Base-by-base conservation (phyloP, 2,888 invertebrate genomes). In the Limenitis arthemis region DNA sequence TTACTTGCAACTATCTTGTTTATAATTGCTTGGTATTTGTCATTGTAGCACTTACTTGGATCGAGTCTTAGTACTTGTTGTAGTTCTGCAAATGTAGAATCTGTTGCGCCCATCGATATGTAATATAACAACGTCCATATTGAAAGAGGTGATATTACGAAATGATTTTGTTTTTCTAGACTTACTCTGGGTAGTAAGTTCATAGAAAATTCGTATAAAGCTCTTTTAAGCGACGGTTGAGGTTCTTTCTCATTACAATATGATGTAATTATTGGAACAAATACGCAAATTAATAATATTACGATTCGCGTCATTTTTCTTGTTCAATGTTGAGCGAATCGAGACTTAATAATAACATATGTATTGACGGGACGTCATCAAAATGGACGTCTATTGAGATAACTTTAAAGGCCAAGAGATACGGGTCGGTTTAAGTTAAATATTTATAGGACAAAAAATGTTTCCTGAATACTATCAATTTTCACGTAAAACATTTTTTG, bases 91-190 rank as follows among this genome's bases (percentile, higher is more conserved):
- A 76, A 51, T 0, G 83, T 79, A 0, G 62, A 59, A 0, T 68
- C 75, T 0, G 65, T 56, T 0, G 85, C 82, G 0, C 81, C 84
- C 1, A 78, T 63, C 0, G 81, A 75, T 0, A 77, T 52, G 0
- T 70, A 63, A 0, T 83, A 62, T 2, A 86, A 59, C 5, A 86
- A 59, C 0, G 73, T 68, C 85, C 85, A 83, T 20, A 75, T 67
- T 0, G 83, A 83, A 0, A 83, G 56, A 0, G 79, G 73, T 0
- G 83, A 82, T 0, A 73, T 59, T 0, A 82, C 65, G 59, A 83
- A 85, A 46, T 85, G 85, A 28, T 74, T 71, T 0, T 83, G 81
- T 0, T 73, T 76, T 11, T 82, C 79, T 37, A 69, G 64, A 48
- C 63, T 63, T 50, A 67, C 61, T 61, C 64, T 61, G 44, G 34